Conservation (phyloP, 2,888 invertebrate species). For the Napeogenes inachia region DNA sequence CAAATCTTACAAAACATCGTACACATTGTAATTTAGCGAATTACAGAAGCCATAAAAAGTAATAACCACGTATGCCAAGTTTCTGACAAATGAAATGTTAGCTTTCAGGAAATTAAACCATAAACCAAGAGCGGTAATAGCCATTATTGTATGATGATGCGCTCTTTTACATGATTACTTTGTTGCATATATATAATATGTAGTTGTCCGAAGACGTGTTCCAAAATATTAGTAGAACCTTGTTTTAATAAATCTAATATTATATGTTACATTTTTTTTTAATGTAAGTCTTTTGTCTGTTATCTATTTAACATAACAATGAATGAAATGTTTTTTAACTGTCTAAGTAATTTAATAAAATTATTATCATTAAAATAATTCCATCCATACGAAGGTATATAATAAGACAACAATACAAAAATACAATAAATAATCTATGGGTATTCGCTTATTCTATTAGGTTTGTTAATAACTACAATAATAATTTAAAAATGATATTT, state of each 20-base stretch:
- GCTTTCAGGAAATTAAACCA: conserved; percentile 73
- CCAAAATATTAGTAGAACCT: conserved; percentile 4
- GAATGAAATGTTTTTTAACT: too few relatives aligned
- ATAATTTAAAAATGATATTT: too few relatives aligned
- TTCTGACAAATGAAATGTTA: conserved; percentile 55
- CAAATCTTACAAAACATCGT: background rate
- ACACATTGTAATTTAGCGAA: conserved; percentile 9
- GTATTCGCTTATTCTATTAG: too few relatives aligned
- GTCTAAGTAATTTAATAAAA: too few relatives aligned
- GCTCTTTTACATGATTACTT: conserved; percentile 17
- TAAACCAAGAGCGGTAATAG: conserved; percentile 57
- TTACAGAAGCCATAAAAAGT: conserved; percentile 13
- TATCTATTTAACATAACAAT: too few relatives aligned
- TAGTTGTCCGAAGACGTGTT: conserved; percentile 4
- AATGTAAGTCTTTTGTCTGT: too few relatives aligned
- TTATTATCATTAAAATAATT: too few relatives aligned
- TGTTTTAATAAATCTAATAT: background rate
- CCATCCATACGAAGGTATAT: too few relatives aligned
- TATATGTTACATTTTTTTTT: too few relatives aligned
- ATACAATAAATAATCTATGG: too few relatives aligned
- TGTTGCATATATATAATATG: conserved; percentile 6
- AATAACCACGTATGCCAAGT: conserved; percentile 26
- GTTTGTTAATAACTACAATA: too few relatives aligned
- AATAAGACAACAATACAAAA: too few relatives aligned
- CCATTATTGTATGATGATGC: conserved; percentile 43